Evolutionary conservation across 2,113 vertebrate species (phyloP), one percentile per base, ranked within the genome.

Genomic region (Procapra przewalskii): DNA sequence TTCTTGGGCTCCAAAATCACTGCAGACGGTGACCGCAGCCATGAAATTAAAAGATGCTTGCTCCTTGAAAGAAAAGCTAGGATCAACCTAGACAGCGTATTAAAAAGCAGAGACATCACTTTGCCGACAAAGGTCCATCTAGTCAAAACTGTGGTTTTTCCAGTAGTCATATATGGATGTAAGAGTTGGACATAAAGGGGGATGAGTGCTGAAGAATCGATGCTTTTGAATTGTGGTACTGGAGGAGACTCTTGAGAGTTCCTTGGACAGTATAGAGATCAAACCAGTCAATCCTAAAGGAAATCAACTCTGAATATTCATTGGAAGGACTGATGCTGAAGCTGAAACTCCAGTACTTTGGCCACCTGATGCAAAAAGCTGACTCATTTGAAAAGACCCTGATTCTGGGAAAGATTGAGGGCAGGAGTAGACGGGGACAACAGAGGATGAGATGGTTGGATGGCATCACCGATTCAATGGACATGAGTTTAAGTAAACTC

Each of bases 391-490:
- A 43, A 43, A 77, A 77, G 36, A 27, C 71, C 23, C 40, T 77
- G 5, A 43, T 27, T 6, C 36, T 77, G 36, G 71, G 40, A 43
- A 77, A 77, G 71, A 77, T 23, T 27, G 21, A 27, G 2, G 71
- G 12, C 71, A 77, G 71, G 12, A 77, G 71, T 2, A 43, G 12
- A 75, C 0, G 0, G 71, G 40, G 71, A 43, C 0, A 0, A 77
- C 71, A 40, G 71, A 43, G 36, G 40, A 77, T 43, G 40, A 77
- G 40, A 25, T 27, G 71, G 71, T 15, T 77, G 12, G 71, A 33
- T 77, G 71, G 23, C 40, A 77, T 77, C 71, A 77, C 6, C 0
- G 6, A 43, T 12, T 77, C 23, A 27, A 43, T 77, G 71, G 40
- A 27, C 36, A 43, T 23, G n/a, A 75, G 40, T 40, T 77, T 77